A percentile compares a stretch with the other conserved stretches of the same genome.
phyloP scores from a whole-genome alignment of 1,140 invertebrate genomes.

The Chironomus striatipennis region DNA sequence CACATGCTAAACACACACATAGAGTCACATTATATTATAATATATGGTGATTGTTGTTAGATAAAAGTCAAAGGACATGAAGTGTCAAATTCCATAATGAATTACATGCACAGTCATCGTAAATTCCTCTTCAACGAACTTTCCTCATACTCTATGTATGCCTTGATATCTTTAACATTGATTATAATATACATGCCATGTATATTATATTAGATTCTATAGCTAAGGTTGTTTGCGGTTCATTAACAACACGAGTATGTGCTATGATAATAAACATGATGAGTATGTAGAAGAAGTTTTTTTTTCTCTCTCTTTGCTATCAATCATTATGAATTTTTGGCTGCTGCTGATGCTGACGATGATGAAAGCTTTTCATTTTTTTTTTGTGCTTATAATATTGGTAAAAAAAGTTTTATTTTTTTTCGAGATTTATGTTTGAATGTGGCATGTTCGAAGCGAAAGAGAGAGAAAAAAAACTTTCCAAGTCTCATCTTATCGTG shows the following conservation, averaged over 20 bases:
- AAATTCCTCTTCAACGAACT: conserved; percentile 7
- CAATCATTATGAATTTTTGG: conserved; percentile 9
- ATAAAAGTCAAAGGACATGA: conserved; percentile 12
- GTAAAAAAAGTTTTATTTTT: background rate
- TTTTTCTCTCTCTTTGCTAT: background rate
- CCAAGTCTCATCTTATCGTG: background rate
- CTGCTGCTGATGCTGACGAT: background rate
- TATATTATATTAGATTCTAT: background rate
- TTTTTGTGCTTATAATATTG: background rate
- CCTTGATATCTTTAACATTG: background rate
- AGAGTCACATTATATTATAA: too few species aligned
- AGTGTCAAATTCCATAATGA: background rate
- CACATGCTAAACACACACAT: too few species aligned
- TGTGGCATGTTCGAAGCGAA: background rate
- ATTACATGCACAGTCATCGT: conserved; percentile 12
- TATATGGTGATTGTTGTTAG: too few species aligned
- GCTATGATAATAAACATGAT: conserved; percentile 3
- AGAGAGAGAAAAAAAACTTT: too few species aligned
- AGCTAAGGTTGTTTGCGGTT: background rate
- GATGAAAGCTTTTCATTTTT: conserved; percentile 11
- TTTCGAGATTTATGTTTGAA: background rate
- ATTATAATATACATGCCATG: background rate
- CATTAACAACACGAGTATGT: conserved; percentile 11
- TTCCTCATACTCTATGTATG: background rate
- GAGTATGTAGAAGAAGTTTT: background rate